These are phyloP conservation scores for Geophilus truncorum DNA, from an alignment of 2,888 invertebrate species.

Conservation along the genomic window DNA sequence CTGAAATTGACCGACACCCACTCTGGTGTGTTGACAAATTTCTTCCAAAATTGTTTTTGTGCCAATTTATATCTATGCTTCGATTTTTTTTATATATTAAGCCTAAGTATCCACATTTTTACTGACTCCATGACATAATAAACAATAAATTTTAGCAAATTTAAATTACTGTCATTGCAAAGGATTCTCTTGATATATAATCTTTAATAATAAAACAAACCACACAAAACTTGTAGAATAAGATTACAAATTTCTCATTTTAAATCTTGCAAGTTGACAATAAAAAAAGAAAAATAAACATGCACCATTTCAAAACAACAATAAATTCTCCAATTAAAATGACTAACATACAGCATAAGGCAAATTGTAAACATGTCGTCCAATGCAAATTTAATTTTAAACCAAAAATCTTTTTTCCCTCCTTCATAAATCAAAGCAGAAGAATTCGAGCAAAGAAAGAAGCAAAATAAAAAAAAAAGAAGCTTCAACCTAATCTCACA, in stretches of 20 bases:
- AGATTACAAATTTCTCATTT: neutral
- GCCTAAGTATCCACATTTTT: no score
- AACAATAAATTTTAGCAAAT: no score
- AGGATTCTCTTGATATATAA: no score
- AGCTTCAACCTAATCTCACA: neutral
- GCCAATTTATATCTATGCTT: neutral
- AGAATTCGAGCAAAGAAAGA: neutral
- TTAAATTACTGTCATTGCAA: no score
- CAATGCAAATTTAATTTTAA: neutral
- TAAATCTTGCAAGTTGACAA: neutral
- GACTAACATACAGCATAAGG: neutral
- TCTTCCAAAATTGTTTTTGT: neutral
- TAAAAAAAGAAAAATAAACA: neutral
- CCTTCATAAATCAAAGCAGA: neutral
- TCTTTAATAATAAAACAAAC: no score
- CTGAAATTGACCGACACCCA: neutral
- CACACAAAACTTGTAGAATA: no score
- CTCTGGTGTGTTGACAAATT: neutral
- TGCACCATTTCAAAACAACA: neutral
- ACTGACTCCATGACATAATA: no score
- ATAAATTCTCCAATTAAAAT: neutral
- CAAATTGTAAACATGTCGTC: neutral
- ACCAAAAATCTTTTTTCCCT: neutral
- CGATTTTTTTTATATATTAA: no score
- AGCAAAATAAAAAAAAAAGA: neutral